Conservation (phyloP, 1,140 invertebrate genomes). For the Callitettix versicolor region DNA sequence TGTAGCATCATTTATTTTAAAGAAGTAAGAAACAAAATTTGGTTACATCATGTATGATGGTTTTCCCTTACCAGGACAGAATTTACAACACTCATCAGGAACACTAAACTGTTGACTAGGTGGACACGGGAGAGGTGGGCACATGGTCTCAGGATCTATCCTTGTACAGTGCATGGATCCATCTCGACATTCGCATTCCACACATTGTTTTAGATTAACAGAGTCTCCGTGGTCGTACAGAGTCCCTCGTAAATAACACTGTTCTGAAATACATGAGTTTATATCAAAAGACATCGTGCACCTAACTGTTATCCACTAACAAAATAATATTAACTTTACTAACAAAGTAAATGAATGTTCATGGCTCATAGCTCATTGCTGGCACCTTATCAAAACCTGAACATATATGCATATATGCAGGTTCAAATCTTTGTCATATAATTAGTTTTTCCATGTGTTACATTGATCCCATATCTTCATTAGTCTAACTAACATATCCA, state of each 20-base stretch:
- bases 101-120: conserved; percentile 63
- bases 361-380: no score
- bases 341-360: not conserved
- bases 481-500: no score
- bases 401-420: no score
- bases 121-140: conserved; percentile 71
- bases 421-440: no score
- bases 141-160: conserved; percentile 59
- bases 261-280: conserved; percentile 46
- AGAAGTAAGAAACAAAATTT: no score
- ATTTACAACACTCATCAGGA: conserved; percentile 79
- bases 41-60: no score
- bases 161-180: conserved; percentile 67
- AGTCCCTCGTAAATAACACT: conserved; percentile 62
- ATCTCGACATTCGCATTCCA: conserved; percentile 64
- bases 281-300: no score
- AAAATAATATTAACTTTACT: not conserved
- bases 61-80: conserved; percentile 75
- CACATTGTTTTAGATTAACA: conserved; percentile 57
- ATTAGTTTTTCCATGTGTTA: no score
- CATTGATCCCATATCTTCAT: no score
- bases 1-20: no score
- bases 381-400: no score
- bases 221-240: conserved; percentile 76
- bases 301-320: not conserved